Percentiles rank a stretch among this genome's conserved stretches.
phyloP scores from a whole-genome alignment of 2,797 vertebrate species.

The Myiotriccus ornatus region DNA sequence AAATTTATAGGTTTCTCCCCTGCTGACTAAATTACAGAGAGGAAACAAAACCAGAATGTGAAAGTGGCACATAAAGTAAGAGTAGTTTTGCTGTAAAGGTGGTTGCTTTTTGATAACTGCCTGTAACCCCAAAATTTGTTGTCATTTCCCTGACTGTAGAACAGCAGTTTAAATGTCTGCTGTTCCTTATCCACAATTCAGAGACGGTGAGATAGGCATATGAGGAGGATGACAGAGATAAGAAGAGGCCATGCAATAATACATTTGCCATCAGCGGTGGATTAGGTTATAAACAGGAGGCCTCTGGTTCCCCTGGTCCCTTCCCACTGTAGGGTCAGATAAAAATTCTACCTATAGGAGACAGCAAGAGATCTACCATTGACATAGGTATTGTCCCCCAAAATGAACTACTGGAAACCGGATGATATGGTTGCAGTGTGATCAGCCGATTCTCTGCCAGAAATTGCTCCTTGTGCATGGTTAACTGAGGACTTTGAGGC shows the following conservation, averaged over 20 bases:
- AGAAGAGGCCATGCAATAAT: background rate
- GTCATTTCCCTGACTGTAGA: background rate
- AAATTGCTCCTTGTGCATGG: background rate
- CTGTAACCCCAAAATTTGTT: background rate
- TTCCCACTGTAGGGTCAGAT: background rate
- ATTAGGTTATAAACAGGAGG: background rate
- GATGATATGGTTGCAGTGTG: background rate
- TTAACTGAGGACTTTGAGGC: background rate
- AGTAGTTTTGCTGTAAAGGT: background rate
- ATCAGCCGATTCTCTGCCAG: background rate
- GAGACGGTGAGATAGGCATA: background rate
- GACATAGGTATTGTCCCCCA: background rate
- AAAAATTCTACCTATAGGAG: background rate
- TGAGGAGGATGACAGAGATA: background rate
- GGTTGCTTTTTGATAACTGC: background rate
- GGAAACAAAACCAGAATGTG: conserved; percentile 18
- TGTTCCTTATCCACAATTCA: background rate
- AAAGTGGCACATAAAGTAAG: background rate
- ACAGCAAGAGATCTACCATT: background rate
- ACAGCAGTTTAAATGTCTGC: background rate
- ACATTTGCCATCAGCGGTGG: background rate
- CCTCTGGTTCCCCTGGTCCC: background rate
- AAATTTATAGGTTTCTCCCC: conserved; percentile 13
- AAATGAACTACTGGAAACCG: background rate
- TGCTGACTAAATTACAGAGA: conserved; percentile 17